phyloP scores from a whole-genome alignment of 2,797 vertebrate genomes.

The Eulemur rubriventer region DNA sequence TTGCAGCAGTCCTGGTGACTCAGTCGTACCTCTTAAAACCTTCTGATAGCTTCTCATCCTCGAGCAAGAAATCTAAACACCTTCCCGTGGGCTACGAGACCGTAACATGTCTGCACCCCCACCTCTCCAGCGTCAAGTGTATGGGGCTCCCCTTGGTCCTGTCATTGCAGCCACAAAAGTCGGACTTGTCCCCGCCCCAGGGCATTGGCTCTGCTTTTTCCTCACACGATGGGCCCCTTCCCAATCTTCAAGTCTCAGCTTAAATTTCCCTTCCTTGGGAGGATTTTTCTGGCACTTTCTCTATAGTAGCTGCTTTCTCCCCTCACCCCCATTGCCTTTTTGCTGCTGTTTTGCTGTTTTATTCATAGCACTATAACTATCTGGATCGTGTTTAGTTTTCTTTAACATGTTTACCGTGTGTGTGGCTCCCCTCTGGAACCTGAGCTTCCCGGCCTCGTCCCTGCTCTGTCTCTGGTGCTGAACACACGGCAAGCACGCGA shows the following conservation, averaged over 20 bases:
- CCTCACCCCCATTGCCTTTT: not conserved
- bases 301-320: not conserved
- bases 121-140: not conserved
- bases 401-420: fast-evolving
- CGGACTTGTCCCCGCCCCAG: not conserved
- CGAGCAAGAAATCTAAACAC: not conserved
- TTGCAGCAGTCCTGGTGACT: not conserved
- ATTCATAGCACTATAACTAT: too few species aligned
- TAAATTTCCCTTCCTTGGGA: not conserved
- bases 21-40: not conserved
- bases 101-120: fast-evolving
- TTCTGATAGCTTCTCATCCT: not conserved
- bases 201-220: not conserved
- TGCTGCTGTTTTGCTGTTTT: not conserved
- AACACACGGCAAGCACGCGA: fast-evolving
- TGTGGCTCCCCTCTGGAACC: not conserved
- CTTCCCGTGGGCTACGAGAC: fast-evolving
- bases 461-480: not conserved
- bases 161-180: not conserved
- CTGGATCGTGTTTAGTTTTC: not conserved
- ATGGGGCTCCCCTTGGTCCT: not conserved
- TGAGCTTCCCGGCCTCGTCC: not conserved
- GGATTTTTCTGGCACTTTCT: not conserved
- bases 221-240: fast-evolving
- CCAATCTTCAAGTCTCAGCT: not conserved